phyloP scores from a whole-genome alignment of 1,140 invertebrate genomes.

The Hestina assimilis region DNA sequence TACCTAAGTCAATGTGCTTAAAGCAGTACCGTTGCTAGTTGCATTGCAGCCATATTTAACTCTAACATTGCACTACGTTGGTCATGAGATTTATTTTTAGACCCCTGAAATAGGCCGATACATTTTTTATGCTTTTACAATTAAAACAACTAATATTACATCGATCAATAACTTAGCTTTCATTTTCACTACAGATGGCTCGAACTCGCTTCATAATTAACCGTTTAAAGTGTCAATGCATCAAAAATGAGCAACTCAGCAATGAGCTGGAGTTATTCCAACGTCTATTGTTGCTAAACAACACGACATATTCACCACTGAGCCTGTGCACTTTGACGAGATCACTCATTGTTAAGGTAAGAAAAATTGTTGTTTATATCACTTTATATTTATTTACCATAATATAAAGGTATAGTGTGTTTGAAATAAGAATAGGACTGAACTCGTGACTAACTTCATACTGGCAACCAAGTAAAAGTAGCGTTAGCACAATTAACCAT shows the following conservation, averaged over 20 bases:
- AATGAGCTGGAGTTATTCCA: conserved; percentile 1
- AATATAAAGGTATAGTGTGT: background rate
- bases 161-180: background rate
- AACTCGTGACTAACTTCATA: no score
- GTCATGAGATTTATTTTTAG: no score
- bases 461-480: no score
- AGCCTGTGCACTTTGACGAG: background rate
- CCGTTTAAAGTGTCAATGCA: background rate
- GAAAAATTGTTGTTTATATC: background rate
- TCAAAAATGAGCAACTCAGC: background rate
- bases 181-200: background rate
- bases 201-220: background rate
- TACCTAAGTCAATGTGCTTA: no score
- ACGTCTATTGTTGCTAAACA: background rate
- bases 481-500: no score
- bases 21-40: no score
- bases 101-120: no score
- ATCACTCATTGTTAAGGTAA: background rate
- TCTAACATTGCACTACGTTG: no score
- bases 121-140: no score
- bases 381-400: background rate
- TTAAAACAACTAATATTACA: no score
- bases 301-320: conserved; percentile 1
- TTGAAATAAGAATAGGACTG: background rate
- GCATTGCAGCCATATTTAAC: no score